These are phyloP conservation scores for Oenanthe melanoleuca DNA, from an alignment of 2,113 vertebrate species.

Conservation along the genomic window DNA sequence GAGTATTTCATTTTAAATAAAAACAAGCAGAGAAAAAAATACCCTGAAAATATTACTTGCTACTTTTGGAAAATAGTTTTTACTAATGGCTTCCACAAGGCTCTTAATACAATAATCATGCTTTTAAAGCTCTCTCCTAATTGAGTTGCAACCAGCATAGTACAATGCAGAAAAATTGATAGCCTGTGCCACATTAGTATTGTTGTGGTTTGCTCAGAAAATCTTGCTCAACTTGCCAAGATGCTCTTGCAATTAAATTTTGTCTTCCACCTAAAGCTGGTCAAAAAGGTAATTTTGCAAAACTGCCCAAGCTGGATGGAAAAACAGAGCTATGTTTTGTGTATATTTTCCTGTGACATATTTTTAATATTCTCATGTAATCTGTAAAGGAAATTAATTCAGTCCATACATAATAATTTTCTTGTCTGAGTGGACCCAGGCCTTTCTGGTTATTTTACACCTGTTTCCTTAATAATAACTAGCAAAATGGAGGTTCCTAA, in stretches of 20 bases:
- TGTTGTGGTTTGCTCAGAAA: background rate
- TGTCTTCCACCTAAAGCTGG: background rate
- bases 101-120: constrained; percentile 45
- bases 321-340: background rate
- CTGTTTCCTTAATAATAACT: background rate
- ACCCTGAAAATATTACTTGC: constrained; percentile 14
- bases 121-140: constrained; percentile 44
- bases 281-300: background rate
- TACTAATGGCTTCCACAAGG: constrained; percentile 33
- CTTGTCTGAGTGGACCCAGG: background rate
- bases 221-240: background rate
- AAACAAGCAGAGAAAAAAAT: constrained; percentile 14
- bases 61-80: constrained; percentile 46
- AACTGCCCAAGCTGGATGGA: background rate
- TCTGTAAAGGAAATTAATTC: background rate
- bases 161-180: constrained; percentile 39
- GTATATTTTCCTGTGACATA: background rate
- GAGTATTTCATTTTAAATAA: constrained; percentile 38
- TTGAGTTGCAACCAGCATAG: background rate
- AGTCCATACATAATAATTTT: background rate
- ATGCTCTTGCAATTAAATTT: background rate
- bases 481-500: background rate
- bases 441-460: background rate
- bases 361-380: background rate
- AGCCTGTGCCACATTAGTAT: background rate